Evolutionary conservation across 2,888 invertebrate species (phyloP).

Genomic region (Tetrapedia diversipes): DNA sequence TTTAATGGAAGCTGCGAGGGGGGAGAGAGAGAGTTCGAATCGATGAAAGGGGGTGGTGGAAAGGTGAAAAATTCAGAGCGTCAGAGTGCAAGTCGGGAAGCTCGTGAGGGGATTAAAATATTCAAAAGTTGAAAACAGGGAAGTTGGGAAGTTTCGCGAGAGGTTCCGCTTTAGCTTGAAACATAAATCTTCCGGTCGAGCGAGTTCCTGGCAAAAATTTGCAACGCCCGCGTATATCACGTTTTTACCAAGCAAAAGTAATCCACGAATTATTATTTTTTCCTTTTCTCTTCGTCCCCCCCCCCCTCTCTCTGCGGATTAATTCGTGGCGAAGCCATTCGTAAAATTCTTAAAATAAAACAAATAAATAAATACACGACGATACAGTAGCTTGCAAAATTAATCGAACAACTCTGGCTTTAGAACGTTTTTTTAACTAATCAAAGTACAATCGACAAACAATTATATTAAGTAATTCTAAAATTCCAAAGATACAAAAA

Average conservation of each 20-base stretch:
- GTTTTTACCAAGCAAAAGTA: neutral
- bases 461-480: too few species aligned
- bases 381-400: too few species aligned
- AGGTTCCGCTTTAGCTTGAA: conserved; percentile 1
- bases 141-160: conserved; percentile 16
- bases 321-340: too few species aligned
- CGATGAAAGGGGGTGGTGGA: neutral
- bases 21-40: neutral
- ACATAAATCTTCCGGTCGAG: neutral
- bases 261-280: too few species aligned
- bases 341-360: too few species aligned
- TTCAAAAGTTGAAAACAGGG: conserved; percentile 30
- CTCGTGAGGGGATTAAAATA: conserved; percentile 14
- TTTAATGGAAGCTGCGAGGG: neutral
- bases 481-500: too few species aligned
- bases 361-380: too few species aligned
- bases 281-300: too few species aligned
- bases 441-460: too few species aligned
- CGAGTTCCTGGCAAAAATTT: neutral
- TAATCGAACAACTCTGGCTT: too few species aligned
- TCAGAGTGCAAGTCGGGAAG: neutral
- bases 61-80: conserved; percentile 10
- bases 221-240: neutral
- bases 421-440: too few species aligned
- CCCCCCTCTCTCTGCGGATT: too few species aligned